Conservation (phyloP, 2,113 vertebrate species). For the Struthidea cinerea region DNA sequence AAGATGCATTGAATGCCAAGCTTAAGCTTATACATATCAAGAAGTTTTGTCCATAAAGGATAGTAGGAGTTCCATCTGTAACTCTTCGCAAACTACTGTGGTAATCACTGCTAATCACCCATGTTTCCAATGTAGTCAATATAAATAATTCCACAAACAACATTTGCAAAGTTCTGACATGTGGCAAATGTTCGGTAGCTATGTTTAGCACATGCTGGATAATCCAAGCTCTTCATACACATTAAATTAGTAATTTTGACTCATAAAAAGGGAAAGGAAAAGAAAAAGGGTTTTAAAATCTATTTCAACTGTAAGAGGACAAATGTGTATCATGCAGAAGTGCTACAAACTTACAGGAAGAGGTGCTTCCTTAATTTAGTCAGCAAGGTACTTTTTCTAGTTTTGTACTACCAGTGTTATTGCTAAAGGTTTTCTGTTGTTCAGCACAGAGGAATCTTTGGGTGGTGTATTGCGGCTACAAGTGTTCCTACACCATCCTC, state of each 20-base stretch:
- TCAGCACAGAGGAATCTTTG: not conserved
- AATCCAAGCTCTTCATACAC: conserved; percentile 17
- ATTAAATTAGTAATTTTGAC: conserved; percentile 54
- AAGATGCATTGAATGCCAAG: not conserved
- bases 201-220: conserved; percentile 49
- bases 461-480: not conserved
- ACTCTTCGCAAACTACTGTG: not conserved
- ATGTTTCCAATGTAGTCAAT: conserved; percentile 35
- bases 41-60: conserved; percentile 20
- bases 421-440: not conserved
- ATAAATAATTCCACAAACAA: conserved; percentile 60
- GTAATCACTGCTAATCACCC: conserved; percentile 25
- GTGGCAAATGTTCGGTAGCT: conserved; percentile 39
- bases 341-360: not conserved
- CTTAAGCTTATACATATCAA: not conserved
- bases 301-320: not conserved
- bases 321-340: not conserved
- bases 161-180: conserved; percentile 50
- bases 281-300: not conserved
- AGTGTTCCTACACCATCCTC: not conserved
- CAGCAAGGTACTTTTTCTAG: not conserved
- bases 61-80: conserved; percentile 57
- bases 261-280: not conserved
- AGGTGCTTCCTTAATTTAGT: not conserved
- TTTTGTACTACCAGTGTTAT: not conserved